Evolutionary conservation across 2,888 invertebrate species (phyloP).

Genomic region (Chironomus tentans): DNA sequence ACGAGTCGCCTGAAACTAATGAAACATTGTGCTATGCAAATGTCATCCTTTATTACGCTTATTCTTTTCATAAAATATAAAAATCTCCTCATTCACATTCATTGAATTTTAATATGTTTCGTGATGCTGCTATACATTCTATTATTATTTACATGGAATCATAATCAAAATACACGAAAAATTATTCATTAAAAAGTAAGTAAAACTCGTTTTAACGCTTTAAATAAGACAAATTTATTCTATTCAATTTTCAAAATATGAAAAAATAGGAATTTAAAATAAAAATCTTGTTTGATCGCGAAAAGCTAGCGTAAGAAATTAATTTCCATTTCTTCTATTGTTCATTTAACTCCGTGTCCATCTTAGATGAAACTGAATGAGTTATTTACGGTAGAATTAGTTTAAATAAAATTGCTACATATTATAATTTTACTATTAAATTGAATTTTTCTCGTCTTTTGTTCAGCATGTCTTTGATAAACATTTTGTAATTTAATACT

Average conservation of each 20-base stretch:
- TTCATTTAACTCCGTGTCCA: background rate
- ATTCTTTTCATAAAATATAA: background rate
- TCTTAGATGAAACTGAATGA: background rate
- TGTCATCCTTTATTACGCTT: background rate
- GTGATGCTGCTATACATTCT: background rate
- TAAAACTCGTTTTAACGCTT: conserved; percentile 6
- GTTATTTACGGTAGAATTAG: background rate
- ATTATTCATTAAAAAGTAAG: conserved; percentile 3
- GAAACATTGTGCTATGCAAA: conserved; percentile 10
- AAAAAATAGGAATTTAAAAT: background rate
- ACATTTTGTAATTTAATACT: background rate
- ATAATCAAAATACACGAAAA: conserved; percentile 18
- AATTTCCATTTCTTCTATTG: background rate
- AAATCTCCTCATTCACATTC: too few relatives aligned
- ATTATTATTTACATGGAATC: conserved; percentile 12
- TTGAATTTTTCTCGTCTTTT: background rate
- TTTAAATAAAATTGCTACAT: background rate
- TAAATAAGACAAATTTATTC: conserved; percentile 16
- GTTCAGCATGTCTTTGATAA: too few relatives aligned
- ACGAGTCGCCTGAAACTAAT: background rate
- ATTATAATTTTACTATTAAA: background rate
- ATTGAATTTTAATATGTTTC: too few relatives aligned
- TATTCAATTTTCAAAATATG: background rate
- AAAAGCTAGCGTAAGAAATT: conserved; percentile 22
- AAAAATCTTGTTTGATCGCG: background rate